Conservation (phyloP, 2,888 invertebrate genomes). For the Mythimna loreyi region DNA sequence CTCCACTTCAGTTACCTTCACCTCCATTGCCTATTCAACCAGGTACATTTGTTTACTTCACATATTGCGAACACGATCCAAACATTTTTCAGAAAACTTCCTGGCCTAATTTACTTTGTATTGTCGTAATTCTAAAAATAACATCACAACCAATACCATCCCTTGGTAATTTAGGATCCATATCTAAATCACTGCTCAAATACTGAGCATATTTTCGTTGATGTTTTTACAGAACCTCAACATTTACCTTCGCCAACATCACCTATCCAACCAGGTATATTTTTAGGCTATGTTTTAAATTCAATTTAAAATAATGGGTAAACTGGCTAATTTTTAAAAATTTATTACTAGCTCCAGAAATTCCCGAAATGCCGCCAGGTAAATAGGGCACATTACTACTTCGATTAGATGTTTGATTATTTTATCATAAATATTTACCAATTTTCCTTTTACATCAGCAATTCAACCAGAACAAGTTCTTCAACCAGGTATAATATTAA, state of each 20-base stretch:
- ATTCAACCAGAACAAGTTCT: neutral
- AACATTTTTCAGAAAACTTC: neutral
- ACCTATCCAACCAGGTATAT: neutral
- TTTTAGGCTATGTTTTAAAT: neutral
- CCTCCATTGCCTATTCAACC: too few relatives aligned
- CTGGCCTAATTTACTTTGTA: neutral
- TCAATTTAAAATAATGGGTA: neutral
- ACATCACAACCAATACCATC: neutral
- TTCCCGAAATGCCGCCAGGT: constrained; percentile 8
- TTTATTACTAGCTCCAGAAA: neutral
- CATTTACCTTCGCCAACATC: neutral
- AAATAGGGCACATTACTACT: neutral
- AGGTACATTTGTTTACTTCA: neutral
- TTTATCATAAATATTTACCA: neutral
- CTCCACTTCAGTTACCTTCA: neutral
- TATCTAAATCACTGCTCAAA: neutral
- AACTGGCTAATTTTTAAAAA: neutral
- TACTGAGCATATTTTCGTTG: neutral
- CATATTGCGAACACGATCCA: neutral
- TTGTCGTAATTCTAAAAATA: neutral
- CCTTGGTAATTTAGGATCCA: neutral
- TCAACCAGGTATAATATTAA: constrained; percentile 11
- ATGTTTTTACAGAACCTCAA: neutral
- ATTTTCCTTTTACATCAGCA: constrained; percentile 1
- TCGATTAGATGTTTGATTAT: neutral